Conservation (phyloP, 2,888 invertebrate genomes). For the Polyommatus iphigenia region DNA sequence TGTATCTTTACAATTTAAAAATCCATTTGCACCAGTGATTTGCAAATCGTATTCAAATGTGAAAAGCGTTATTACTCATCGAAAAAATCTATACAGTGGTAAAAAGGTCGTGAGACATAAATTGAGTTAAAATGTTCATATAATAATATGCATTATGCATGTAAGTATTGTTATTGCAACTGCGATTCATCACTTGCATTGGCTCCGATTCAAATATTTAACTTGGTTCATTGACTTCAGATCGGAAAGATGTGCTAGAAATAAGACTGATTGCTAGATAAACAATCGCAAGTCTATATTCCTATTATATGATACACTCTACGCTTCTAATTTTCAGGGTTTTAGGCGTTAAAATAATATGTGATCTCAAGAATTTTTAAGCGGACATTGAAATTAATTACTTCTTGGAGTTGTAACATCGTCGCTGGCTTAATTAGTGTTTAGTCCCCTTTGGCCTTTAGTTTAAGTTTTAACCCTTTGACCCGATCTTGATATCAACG, state of each 20-base stretch:
- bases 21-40: conserved; percentile 8
- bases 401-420: no score
- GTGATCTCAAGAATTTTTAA: neutral
- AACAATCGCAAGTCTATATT: neutral
- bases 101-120: neutral
- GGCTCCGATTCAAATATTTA: conserved; percentile 18
- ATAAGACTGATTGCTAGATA: neutral
- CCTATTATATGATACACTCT: neutral
- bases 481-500: no score
- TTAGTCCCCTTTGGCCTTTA: no score
- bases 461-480: no score
- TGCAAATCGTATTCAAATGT: conserved; percentile 6
- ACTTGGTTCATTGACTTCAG: conserved; percentile 7
- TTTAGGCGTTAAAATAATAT: conserved; percentile 15
- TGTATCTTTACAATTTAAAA: conserved; percentile 5
- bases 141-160: neutral
- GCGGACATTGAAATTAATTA: no score
- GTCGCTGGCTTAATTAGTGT: no score
- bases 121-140: conserved; percentile 16
- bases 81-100: neutral
- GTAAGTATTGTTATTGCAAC: conserved; percentile 27
- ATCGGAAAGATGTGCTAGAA: neutral
- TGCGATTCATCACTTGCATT: conserved; percentile 15
- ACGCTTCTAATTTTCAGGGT: neutral
- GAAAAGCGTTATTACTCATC: conserved; percentile 9